Conservation (phyloP, 2,888 invertebrate species). For the Eueremaeus valkanovi region DNA sequence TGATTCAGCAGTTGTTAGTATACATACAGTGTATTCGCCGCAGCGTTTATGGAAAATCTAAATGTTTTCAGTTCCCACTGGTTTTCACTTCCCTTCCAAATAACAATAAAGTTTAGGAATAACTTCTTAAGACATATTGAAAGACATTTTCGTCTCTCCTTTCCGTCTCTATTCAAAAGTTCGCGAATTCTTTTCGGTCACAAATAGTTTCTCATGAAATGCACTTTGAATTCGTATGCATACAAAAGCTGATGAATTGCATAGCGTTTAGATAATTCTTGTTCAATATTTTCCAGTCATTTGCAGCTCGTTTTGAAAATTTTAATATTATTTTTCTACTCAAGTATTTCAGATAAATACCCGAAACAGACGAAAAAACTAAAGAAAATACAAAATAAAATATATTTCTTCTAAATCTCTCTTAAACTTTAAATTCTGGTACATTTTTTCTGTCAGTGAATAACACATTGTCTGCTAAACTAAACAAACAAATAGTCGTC, state of each 20-base stretch:
- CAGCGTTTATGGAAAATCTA: neutral
- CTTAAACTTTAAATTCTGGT: neutral
- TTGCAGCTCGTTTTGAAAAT: neutral
- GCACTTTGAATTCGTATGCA: neutral
- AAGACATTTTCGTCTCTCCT: neutral
- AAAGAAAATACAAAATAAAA: too few relatives aligned
- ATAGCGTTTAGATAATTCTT: too few relatives aligned
- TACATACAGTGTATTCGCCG: neutral
- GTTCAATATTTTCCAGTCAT: too few relatives aligned
- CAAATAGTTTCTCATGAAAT: neutral
- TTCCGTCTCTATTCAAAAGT: neutral
- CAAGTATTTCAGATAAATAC: too few relatives aligned
- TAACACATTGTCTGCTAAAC: too few relatives aligned
- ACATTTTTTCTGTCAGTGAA: neutral
- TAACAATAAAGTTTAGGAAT: neutral
- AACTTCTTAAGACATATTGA: neutral
- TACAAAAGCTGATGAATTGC: neutral
- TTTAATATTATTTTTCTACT: neutral
- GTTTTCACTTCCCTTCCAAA: neutral
- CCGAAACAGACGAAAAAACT: too few relatives aligned
- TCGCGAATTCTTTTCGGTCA: neutral
- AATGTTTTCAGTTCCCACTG: neutral
- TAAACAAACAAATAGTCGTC: neutral
- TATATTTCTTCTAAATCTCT: too few relatives aligned
- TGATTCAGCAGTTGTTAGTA: constrained; percentile 3